Conservation (phyloP, 2,797 vertebrate genomes). For the Tragopan temminckii region DNA sequence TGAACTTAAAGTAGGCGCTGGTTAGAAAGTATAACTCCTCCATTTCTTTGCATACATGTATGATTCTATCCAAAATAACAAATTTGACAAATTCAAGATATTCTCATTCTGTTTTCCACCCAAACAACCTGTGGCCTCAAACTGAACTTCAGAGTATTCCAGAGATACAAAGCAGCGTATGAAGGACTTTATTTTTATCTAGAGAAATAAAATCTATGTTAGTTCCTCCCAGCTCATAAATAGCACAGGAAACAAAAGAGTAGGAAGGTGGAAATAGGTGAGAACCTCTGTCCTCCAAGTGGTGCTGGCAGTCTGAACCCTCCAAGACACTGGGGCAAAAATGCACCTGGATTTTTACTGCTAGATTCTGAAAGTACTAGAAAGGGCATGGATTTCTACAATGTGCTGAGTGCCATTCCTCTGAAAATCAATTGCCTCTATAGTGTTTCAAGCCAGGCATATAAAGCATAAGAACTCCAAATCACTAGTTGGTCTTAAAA, state of each 20-base stretch:
- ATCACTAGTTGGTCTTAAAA: conserved; percentile 72
- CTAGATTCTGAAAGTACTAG: conserved; percentile 25
- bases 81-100: not conserved
- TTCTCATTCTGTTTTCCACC: not conserved
- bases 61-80: not conserved
- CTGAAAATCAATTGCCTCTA: conserved; percentile 69
- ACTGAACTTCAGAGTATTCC: not conserved
- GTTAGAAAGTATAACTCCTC: not conserved
- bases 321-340: not conserved
- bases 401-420: conserved; percentile 63
- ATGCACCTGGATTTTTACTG: not conserved
- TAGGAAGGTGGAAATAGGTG: not conserved
- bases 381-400: conserved; percentile 42
- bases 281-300: not conserved
- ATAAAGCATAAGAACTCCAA: conserved; percentile 62
- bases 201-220: not conserved
- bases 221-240: not conserved
- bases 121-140: not conserved
- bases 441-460: conserved; percentile 44
- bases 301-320: accelerated
- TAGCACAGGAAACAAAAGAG: not conserved
- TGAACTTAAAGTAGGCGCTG: not conserved
- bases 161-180: not conserved
- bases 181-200: not conserved
- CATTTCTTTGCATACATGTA: not conserved